Evolutionary conservation across 2,888 invertebrate genomes (phyloP), one percentile per base, ranked within the genome.

Genomic region (Caenorhabditis sp.): DNA sequence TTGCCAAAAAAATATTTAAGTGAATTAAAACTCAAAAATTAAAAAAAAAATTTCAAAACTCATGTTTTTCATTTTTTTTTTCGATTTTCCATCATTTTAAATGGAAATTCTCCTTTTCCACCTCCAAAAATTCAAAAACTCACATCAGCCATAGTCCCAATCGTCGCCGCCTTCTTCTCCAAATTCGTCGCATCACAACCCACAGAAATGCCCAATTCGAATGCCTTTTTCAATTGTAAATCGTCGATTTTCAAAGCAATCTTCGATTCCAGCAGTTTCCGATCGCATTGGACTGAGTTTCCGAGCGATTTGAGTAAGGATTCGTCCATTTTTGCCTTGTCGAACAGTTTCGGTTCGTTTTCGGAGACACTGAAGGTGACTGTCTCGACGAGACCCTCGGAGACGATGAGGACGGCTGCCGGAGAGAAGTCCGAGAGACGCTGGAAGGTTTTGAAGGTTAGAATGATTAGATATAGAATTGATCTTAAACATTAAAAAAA

Each of bases 121-220:
- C n/a, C n/a, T n/a, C n/a, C n/a, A 32, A 32, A 32, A 24, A 6
- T 18, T 2, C 44, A 62, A 62, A 35, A 35, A 68, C 80, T 76
- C 24, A 85, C 85, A 56, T 85, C 77, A 9, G 83, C 56, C 44
- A 82, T 79, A 9, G 82, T 77, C n/a, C 83, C 86, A 35, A 86
- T 67, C 0, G 83, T 80, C 0, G 85, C 84, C 11, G 81, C 82
- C 55, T 79, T 84, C 44, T 70, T 79, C 22, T 70, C 50, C 6
- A 76, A 9, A 51, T 65, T 32, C 4, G 4, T 37, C 9, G 24
- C 40, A 37, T 60, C 78, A 28, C 83, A 85, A 13, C 90, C 89
- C 15, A 90, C 56, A 4, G 81, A 85, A 24, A 90, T 80, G 68
- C 90, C 90, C 69, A 90, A 70, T 74, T 90, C 87, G 71, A 90